A percentile compares a stretch with the other conserved stretches of the same genome.
Evolutionary conservation across 2,888 invertebrate genomes (phyloP).

Genomic region (Drosophila emarginata): DNA sequence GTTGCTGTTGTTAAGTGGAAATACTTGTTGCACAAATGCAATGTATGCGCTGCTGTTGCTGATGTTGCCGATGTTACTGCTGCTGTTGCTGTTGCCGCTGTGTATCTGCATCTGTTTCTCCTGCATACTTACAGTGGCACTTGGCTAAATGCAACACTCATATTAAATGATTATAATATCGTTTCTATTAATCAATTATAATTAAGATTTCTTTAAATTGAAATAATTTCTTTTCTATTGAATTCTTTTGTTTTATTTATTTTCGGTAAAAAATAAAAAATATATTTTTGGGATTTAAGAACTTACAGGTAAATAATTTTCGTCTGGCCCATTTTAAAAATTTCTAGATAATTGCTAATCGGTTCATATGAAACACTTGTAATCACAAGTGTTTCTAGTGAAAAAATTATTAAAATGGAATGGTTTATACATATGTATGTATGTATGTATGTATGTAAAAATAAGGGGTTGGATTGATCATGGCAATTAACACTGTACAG

Average conservation of each 20-base stretch:
- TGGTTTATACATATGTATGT: no score
- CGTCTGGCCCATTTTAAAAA: not conserved
- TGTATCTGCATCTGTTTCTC: constrained; percentile 51
- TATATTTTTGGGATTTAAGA: no score
- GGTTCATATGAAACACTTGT: not conserved
- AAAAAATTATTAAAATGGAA: not conserved
- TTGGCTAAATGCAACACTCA: constrained; percentile 16
- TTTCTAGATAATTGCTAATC: not conserved
- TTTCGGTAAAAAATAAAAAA: no score
- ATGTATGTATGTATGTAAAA: no score
- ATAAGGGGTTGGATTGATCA: not conserved
- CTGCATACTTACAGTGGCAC: constrained; percentile 50
- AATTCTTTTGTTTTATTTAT: no score
- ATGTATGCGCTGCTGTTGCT: constrained; percentile 58
- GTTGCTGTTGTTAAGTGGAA: constrained; percentile 76
- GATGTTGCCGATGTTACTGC: constrained; percentile 30
- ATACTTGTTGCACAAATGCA: constrained; percentile 80
- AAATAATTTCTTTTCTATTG: no score
- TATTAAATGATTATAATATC: no score
- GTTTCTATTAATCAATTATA: no score
- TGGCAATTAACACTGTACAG: constrained; percentile 37
- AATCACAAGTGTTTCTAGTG: not conserved
- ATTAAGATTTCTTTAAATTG: no score
- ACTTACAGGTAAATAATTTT: not conserved
- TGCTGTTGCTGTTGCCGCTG: constrained; percentile 41